phyloP scores from a whole-genome alignment of 2,888 invertebrate species.

The Caenorhabditis sinica region DNA sequence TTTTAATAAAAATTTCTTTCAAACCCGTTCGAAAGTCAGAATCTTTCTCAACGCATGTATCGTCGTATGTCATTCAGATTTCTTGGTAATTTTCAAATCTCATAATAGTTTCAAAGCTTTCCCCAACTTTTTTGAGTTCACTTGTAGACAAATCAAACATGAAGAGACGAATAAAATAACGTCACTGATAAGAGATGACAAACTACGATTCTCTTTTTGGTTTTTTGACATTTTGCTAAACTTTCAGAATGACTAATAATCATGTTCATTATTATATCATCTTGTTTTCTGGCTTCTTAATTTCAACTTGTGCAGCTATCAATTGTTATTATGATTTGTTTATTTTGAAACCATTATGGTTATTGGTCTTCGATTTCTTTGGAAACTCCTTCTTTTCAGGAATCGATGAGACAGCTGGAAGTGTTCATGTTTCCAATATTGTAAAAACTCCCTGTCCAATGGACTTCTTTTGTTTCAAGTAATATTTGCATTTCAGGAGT shows the following conservation, averaged over 20 bases:
- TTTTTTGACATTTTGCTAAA: constrained; percentile 29
- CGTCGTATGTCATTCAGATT: no score
- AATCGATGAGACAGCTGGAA: constrained; percentile 42
- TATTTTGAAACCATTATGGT: background rate
- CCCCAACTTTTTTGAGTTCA: no score
- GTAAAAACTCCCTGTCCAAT: constrained; percentile 27
- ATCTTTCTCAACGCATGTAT: no score
- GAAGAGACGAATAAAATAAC: constrained; percentile 13
- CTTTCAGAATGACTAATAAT: constrained; percentile 33
- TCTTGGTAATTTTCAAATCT: no score
- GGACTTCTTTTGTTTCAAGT: constrained; percentile 57
- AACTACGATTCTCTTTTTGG: constrained; percentile 7
- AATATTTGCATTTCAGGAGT: constrained; percentile 26
- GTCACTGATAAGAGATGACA: constrained; percentile 35
- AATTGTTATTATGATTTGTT: constrained; percentile 45
- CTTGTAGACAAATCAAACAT: constrained; percentile 16
- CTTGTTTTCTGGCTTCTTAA: constrained; percentile 14
- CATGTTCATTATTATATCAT: constrained; percentile 21
- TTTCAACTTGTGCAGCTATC: constrained; percentile 24
- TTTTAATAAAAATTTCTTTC: background rate
- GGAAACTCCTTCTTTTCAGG: constrained; percentile 14
- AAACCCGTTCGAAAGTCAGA: background rate
- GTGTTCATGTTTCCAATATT: constrained; percentile 29
- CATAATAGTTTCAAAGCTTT: no score
- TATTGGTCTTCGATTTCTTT: background rate